Base-by-base conservation (phyloP, 1,140 invertebrate genomes). In the Thereuonema tuberculata region DNA sequence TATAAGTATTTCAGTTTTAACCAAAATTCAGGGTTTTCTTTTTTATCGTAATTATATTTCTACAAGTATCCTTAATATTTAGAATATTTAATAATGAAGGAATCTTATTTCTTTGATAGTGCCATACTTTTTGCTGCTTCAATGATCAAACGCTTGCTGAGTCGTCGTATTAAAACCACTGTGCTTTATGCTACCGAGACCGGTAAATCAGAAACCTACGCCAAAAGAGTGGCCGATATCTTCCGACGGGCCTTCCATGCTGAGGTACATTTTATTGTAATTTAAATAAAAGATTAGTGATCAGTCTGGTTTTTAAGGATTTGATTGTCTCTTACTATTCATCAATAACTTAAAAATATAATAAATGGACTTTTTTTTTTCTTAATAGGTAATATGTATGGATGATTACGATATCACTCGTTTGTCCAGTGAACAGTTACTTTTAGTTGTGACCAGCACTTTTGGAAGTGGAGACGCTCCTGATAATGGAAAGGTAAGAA, bases 141-240 rank as follows among this genome's bases (percentile, higher is more conserved):
- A 12, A 12, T 43, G n/a, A 43, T 12, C 37, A 43, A 43, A 43
- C 37, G 37, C n/a, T 43, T 9, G 5, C 76, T 96, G 50, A 92
- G 89, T 2, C 82, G 87, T 68, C 79, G 93, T 65, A 93, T 95
- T 64, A 94, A 94, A 73, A 68, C 66, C 1, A 70, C 70, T 1
- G 68, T 74, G 55, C 58, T 74, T 12, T 74, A 70, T 54, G 72
- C 69, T 14, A 67, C 72, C 14, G 72, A 74, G 64, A 74, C 72
- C 12, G 72, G 72, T 21, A 71, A 69, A 60, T 70, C 72, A 1
- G 68, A 74, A 62, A 66, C 65, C 20, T 74, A 68, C 58, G 71
- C 72, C 1, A 64, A 65, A 20, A 61, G 64, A 62, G 28, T 70
- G 17, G 69, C 56, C 46, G 61, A 67, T 56, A 63, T 71, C 12